Evolutionary conservation across 2,113 vertebrate species (phyloP).

Genomic region (Butorides virescens): DNA sequence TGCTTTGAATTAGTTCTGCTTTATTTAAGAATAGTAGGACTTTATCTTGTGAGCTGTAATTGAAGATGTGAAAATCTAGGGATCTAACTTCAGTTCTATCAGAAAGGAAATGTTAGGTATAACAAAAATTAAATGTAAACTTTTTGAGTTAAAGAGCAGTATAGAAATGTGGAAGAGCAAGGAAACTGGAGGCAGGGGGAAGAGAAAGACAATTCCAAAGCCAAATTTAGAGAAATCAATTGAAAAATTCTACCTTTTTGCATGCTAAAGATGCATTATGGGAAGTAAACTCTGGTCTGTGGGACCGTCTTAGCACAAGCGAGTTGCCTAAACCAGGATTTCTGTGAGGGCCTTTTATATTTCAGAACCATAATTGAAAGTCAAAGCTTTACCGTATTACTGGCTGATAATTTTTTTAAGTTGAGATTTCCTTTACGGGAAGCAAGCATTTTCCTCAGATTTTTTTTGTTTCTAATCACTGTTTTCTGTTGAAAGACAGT

Average conservation of each 20-base stretch:
- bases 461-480: background rate
- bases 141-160: background rate
- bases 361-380: background rate
- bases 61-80: background rate
- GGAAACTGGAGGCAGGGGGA: background rate
- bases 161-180: background rate
- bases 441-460: background rate
- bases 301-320: background rate
- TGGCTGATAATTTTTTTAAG: background rate
- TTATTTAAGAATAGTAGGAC: conserved; percentile 44
- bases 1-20: conserved; percentile 35
- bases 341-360: background rate
- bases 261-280: background rate
- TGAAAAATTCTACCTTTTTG: background rate
- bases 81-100: background rate
- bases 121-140: background rate
- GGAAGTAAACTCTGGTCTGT: background rate
- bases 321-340: background rate
- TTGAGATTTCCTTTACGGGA: background rate
- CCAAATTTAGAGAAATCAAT: background rate
- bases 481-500: background rate
- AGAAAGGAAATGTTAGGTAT: background rate
- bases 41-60: conserved; percentile 41
- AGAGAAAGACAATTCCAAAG: background rate
- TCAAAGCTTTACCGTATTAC: background rate